Percentiles rank a stretch among this genome's conserved stretches.
Conservation (phyloP, 2,888 invertebrate species). For the Standfussiana lucernea region DNA sequence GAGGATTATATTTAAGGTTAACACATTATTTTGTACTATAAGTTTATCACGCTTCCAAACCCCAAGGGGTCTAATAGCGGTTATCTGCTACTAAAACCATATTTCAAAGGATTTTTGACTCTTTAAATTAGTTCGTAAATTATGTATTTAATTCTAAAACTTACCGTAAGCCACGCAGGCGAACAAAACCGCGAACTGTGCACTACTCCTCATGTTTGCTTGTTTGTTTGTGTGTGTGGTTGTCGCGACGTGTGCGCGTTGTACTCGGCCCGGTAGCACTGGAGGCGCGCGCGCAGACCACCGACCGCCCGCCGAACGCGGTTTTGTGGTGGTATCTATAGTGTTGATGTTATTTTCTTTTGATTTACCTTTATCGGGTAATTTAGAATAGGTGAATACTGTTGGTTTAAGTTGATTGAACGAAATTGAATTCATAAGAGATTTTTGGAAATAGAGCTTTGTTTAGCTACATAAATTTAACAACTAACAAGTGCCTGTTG, state of each 20-base stretch:
- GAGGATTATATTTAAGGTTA: neutral
- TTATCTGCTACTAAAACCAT: too few relatives aligned
- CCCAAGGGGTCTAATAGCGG: neutral
- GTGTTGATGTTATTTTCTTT: conserved; percentile 65
- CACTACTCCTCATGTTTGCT: conserved; percentile 82
- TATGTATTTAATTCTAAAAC: conserved; percentile 52
- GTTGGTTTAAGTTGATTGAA: too few relatives aligned
- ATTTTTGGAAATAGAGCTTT: too few relatives aligned
- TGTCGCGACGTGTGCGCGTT: conserved; percentile 84
- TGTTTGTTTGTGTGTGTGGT: conserved; percentile 68
- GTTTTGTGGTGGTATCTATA: conserved; percentile 74
- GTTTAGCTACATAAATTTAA: too few relatives aligned
- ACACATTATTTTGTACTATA: neutral
- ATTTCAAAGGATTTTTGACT: neutral
- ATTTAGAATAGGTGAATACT: too few relatives aligned
- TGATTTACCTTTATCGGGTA: too few relatives aligned
- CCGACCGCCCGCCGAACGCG: conserved; percentile 71
- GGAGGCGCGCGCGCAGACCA: conserved; percentile 75
- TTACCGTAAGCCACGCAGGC: conserved; percentile 85
- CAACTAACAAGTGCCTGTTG: too few relatives aligned
- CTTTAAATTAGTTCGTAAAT: neutral
- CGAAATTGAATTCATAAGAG: too few relatives aligned
- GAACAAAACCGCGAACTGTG: conserved; percentile 79
- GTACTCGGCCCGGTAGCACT: conserved; percentile 83
- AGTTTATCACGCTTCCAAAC: neutral